Conservation (phyloP, 1,140 invertebrate genomes). For the Caenorhabditis remanei region DNA sequence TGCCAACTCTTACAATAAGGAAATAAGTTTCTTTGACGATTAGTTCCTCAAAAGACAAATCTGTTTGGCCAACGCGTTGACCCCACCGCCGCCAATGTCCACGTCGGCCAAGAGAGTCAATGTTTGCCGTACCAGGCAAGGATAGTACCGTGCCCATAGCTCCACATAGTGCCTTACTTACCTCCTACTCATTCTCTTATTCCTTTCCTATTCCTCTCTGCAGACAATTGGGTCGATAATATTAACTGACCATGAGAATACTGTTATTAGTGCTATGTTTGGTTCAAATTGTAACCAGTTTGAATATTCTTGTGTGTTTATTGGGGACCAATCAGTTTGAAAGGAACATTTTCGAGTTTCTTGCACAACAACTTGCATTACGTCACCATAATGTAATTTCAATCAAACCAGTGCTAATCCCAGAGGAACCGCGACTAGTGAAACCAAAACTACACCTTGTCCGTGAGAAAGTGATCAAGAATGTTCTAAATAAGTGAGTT, state of each 20-base stretch:
- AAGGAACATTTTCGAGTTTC: slow-evolving; percentile 72
- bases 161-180: slow-evolving; percentile 17
- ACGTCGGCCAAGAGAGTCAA: slow-evolving; percentile 44
- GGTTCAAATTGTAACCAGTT: slow-evolving; percentile 5
- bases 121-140: slow-evolving; percentile 49
- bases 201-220: neutral
- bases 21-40: neutral
- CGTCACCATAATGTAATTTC: slow-evolving; percentile 74
- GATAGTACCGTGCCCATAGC: slow-evolving; percentile 20
- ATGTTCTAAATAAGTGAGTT: slow-evolving; percentile 74
- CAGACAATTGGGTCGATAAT: neutral
- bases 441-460: slow-evolving; percentile 74
- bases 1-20: neutral
- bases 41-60: slow-evolving; percentile 47
- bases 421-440: slow-evolving; percentile 76
- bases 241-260: neutral
- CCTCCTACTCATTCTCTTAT: neutral
- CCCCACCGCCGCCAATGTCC: slow-evolving; percentile 35
- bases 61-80: slow-evolving; percentile 49
- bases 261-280: neutral
- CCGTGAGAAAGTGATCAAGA: slow-evolving; percentile 74
- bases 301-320: slow-evolving; percentile 75
- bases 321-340: slow-evolving; percentile 77
- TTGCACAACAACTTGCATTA: slow-evolving; percentile 76
- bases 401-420: slow-evolving; percentile 76